Conservation (phyloP, 2,113 vertebrate genomes). For the Bettongia penicillata region DNA sequence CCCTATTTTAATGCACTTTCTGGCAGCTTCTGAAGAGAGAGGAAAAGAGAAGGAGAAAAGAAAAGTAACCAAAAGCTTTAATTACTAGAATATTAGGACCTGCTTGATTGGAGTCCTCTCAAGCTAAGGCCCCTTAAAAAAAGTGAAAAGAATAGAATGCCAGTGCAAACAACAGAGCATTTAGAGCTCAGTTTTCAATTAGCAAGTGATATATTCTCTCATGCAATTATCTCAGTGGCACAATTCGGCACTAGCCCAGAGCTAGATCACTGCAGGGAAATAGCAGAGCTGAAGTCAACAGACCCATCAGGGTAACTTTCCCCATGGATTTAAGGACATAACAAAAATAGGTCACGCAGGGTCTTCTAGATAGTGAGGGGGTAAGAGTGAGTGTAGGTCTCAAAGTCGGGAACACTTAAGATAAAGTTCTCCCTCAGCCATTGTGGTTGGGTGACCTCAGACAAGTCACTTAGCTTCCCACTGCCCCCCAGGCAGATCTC, state of each 20-base stretch:
- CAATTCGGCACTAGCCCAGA: neutral
- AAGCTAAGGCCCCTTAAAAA: neutral
- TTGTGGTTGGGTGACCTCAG: too few species aligned
- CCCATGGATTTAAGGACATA: neutral
- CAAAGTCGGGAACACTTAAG: neutral
- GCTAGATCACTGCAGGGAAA: neutral
- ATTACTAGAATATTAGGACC: neutral
- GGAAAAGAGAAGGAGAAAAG: neutral
- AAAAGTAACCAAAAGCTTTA: neutral
- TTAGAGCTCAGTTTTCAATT: neutral
- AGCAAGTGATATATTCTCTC: neutral
- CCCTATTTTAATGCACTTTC: slow-evolving; percentile 10
- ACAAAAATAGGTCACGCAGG: neutral
- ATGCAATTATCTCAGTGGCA: neutral
- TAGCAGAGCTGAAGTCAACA: neutral
- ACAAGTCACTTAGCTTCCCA: neutral
- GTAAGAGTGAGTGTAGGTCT: neutral
- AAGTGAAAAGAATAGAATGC: neutral
- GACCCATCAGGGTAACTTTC: neutral
- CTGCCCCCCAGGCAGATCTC: neutral
- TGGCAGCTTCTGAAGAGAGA: neutral
- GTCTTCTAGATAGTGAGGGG: neutral
- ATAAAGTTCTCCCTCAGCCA: neutral
- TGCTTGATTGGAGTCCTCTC: neutral
- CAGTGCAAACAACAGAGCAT: neutral